Conservation (phyloP, 2,113 vertebrate species). For the Pleuronectes platessa region DNA sequence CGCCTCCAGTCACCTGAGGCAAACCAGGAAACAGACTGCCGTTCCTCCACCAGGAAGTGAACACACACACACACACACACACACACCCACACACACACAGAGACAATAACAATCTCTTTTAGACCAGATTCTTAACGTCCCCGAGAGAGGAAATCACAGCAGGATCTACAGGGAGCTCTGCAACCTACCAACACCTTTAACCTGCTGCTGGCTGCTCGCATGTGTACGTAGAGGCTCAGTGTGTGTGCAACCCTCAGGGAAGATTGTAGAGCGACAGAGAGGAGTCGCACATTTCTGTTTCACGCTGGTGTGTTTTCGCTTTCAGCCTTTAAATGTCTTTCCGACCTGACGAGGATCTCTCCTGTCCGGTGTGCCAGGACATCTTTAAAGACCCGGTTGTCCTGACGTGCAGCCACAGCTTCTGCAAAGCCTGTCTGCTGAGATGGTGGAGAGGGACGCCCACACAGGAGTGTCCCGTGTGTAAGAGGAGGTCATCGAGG, state of each 20-base stretch:
- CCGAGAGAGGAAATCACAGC: not conserved
- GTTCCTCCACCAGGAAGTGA: slow-evolving; percentile 3
- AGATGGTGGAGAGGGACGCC: slow-evolving; percentile 21
- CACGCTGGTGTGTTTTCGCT: not conserved
- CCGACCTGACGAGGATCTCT: not conserved
- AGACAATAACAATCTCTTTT: not conserved
- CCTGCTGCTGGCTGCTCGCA: not conserved
- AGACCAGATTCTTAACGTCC: not conserved
- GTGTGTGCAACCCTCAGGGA: not conserved
- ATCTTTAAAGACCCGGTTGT: slow-evolving; percentile 49
- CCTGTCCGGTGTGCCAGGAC: slow-evolving; percentile 46
- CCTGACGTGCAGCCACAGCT: slow-evolving; percentile 52
- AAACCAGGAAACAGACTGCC: not conserved
- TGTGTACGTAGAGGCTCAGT: not conserved
- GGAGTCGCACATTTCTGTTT: not conserved
- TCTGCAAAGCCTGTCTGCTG: slow-evolving; percentile 41
- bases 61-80: not conserved
- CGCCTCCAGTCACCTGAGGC: slow-evolving; percentile 16
- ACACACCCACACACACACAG: not conserved
- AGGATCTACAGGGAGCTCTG: not conserved
- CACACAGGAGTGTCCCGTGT: slow-evolving; percentile 27
- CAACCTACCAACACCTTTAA: not conserved
- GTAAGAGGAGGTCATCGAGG: slow-evolving; percentile 25
- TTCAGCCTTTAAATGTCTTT: slow-evolving; percentile 6
- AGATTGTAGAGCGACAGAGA: not conserved